Evolutionary conservation across 2,113 vertebrate genomes (phyloP).

Genomic region (Ochotona princeps): DNA sequence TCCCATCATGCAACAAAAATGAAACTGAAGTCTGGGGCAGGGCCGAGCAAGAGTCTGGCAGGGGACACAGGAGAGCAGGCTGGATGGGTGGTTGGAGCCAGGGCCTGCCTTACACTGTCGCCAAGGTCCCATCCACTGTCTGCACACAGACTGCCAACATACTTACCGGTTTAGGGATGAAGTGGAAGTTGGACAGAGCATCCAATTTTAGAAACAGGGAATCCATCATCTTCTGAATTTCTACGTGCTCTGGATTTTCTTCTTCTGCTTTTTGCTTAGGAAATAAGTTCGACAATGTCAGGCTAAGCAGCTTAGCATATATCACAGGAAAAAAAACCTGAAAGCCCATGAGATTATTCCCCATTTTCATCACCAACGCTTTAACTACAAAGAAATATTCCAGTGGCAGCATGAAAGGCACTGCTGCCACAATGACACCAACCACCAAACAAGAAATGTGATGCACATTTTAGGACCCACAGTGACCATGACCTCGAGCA

Average conservation of each 20-base stretch:
- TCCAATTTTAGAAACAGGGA: constrained; percentile 95
- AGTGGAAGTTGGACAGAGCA: constrained; percentile 97
- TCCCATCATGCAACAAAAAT: neutral
- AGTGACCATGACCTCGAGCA: neutral
- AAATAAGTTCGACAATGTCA: constrained; percentile 59
- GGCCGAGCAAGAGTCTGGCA: neutral
- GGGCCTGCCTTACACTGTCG: neutral
- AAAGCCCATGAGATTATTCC: neutral
- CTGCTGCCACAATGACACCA: neutral
- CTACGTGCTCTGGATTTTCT: constrained; percentile 94
- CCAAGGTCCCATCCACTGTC: fast-evolving
- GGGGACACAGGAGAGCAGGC: neutral
- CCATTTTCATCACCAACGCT: neutral
- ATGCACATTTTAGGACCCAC: neutral
- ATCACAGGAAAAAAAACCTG: neutral
- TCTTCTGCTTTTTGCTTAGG: constrained; percentile 92
- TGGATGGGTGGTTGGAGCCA: neutral
- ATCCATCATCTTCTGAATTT: constrained; percentile 97
- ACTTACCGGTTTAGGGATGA: constrained; percentile 96
- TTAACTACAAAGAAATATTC: neutral
- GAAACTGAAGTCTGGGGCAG: neutral
- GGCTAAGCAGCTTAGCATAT: neutral
- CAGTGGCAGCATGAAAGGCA: neutral
- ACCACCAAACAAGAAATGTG: neutral
- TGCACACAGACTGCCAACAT: fast-evolving